Percentiles rank a stretch among this genome's conserved stretches.
These are phyloP conservation scores for Pogonus chalceus DNA, from an alignment of 1,140 invertebrate species.

Conservation along the genomic window DNA sequence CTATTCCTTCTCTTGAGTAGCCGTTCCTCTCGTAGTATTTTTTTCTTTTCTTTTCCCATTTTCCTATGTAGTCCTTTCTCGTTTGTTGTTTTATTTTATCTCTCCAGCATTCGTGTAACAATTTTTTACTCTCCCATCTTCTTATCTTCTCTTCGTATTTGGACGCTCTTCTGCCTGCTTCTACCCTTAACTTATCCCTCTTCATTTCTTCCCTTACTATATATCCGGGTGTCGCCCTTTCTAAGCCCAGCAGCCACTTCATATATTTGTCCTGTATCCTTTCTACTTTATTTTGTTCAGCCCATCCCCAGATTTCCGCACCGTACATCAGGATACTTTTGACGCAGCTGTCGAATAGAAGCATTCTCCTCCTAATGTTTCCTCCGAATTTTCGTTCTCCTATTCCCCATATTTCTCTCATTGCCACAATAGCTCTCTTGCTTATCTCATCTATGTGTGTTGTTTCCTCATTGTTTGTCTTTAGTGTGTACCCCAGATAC, in stretches of 20 bases:
- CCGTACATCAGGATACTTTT: background rate
- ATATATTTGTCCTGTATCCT: background rate
- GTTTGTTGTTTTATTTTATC: slow-evolving; percentile 5
- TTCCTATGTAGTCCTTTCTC: background rate
- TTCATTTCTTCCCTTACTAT: background rate
- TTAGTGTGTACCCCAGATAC: background rate
- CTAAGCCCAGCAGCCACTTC: background rate
- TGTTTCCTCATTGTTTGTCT: too few relatives aligned
- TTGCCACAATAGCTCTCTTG: background rate
- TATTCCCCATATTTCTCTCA: background rate
- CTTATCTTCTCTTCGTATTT: background rate
- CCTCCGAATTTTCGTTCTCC: background rate
- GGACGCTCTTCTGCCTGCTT: background rate
- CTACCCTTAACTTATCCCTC: background rate
- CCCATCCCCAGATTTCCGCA: background rate
- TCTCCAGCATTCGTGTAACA: slow-evolving; percentile 1
- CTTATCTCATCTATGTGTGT: background rate
- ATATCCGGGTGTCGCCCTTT: background rate
- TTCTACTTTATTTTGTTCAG: background rate
- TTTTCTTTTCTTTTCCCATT: slow-evolving; percentile 5
- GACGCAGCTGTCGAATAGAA: background rate
- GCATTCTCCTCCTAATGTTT: background rate
- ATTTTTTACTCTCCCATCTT: background rate
- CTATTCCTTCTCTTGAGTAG: background rate
- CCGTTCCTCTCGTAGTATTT: background rate